Base-by-base conservation (phyloP, 2,113 vertebrate genomes). In the Xiphophorus maculatus region DNA sequence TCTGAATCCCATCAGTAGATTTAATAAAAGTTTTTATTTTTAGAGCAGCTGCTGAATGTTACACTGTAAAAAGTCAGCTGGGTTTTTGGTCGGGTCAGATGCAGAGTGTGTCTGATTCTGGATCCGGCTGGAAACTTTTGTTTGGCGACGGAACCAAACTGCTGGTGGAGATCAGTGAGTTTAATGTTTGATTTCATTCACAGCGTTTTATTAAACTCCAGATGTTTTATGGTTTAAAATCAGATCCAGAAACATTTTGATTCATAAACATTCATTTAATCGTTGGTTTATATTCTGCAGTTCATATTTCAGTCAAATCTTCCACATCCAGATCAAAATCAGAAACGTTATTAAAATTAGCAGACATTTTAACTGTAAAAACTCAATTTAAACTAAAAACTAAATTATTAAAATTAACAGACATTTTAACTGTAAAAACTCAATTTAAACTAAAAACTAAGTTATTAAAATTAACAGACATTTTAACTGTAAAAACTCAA, bases 131-230 rank as follows among this genome's bases (percentile, higher is more conserved):
- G 30, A 64, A 33, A 22, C 63, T 64, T 64, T 29, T 19, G 14
- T 68, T 68, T 68, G 66, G 66, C 30, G 29, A 67, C 63, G 74
- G 75, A 40, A 71, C 33, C 22, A 61, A 66, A 60, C 35, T 79
- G 14, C 35, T 17, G 2, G 10, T 72, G 14, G 35, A 44, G 12
- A 67, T 37, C 63, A 27, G 76, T 79, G 63, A 72, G 76, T 71
- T 15, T 5, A 63, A 63, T 17, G 61, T 30, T 5, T 32, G 32
- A 32, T 5, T 63, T 13, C 9, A n/a, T 35, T 35, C 1, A 35
- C 33, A 2, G 33, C 37, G 9, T 44, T 44, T 44, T 17, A 48
- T 48, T 5, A 11, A 30, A 15, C 3, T 30, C 14, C 1, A 2
- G 17, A 63, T 15, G 6, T 28, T 17, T 1, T 1, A 30, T 28